Base-by-base conservation (phyloP, 2,888 invertebrate genomes). In the Axea sp. region DNA sequence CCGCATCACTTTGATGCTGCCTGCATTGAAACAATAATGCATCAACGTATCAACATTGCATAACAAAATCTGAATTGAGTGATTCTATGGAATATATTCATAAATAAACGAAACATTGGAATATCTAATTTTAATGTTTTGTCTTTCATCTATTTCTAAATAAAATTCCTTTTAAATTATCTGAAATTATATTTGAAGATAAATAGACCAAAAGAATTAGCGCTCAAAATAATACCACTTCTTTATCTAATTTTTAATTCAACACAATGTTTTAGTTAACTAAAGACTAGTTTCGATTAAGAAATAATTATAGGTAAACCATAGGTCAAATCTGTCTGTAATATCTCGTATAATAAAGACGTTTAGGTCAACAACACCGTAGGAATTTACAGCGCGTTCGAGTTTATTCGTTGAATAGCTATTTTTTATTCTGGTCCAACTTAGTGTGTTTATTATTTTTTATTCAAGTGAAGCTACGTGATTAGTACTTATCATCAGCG, bases 1-100 rank as follows among this genome's bases (percentile, higher is more conserved):
- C 35, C 49, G 55, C 65, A 55, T 71, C 60, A 71, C 71, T 75
- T 67, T 71, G 71, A 71, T 41, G 47, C 51, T 17, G 45, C 51
- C 47, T 60, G 60, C 60, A 73, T 55, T 67, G 47, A 67, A 73
- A 73, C 73, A 73, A 67, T 73, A 55, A 59, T 67, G 60, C 55
- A 65, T 35, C 67, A 37, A 30, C 60, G 53, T 39, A 73, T 73
- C 72, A 65, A 60, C 72, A 73, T 60, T 67, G 59, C 43, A 59
- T 31, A 45, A 73, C 65, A 43, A 65, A 65, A 65, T 64, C 26
- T 41, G 30, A 60, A 53, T 43, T 8, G 9, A 45, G 19, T 26
- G 37, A 49, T 68, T 41, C 47, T 17, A 6, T 26, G 17, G 51
- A 64, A 39, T 43, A 35, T 9, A 24, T 47, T 22, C 11, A 9